Evolutionary conservation across 2,888 invertebrate genomes (phyloP), one percentile per base, ranked within the genome.

Genomic region (Agrochola lota): DNA sequence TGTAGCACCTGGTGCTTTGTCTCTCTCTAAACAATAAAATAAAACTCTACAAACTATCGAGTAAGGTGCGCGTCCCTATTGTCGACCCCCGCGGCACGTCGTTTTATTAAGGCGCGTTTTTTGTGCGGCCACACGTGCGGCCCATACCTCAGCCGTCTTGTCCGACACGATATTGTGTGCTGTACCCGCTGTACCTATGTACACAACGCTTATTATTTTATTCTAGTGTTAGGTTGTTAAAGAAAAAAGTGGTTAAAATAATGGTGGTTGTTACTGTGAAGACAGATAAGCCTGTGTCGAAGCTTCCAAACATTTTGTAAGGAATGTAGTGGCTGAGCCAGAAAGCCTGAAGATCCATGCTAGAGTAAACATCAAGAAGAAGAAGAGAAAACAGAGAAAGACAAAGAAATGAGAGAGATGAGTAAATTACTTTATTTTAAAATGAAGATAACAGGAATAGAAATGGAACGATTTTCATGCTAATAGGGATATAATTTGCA

Each of bases 71-170:
- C 94, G 83, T 89, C 94, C 87, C 94, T 94, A 91, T 30, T 30
- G 79, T 63, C 92, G 93, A 92, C 94, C 94, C 95, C 94, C 94
- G 93, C 95, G 94, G 94, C 94, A 94, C 93, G 91, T 94, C 95
- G 95, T 95, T 94, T 95, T 96, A 95, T 95, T 94, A 95, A 95
- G 94, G 94, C 94, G 93, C 91, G 93, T 95, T 96, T 96, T 96
- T 96, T 96, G 95, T 95, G 93, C 94, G 92, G 89, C 84, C 95
- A 96, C 96, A 96, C 96, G 96, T 96, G 96, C 91, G 88, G 82
- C 86, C 94, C 96, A 95, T 93, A 94, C 96, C 94, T 93, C 94
- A 93, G 72, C 78, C 87, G 86, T 86, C 88, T 88, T 89, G 91
- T 89, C 86, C 86, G 64, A 88, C 87, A 89, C 81, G 85, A 83